phyloP scores from a whole-genome alignment of 2,888 invertebrate species.

The Lacanobia oleracea region DNA sequence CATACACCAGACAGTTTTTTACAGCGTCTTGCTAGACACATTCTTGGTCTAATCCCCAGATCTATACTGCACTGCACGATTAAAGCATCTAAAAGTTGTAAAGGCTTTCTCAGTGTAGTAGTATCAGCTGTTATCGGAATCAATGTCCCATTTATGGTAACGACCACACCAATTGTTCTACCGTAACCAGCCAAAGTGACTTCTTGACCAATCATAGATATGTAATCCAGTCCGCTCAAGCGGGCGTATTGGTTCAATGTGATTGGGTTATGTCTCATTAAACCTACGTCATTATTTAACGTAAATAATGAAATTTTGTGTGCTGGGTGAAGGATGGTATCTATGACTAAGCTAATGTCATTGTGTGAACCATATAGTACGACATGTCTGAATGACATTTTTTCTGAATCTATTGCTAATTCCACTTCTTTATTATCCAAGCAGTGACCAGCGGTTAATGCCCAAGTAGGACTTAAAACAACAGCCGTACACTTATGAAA shows the following conservation, averaged over 20 bases:
- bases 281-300: conserved; percentile 33
- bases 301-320: not conserved
- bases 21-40: conserved; percentile 43
- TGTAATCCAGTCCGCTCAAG: conserved; percentile 39
- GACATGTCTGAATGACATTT: not conserved
- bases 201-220: conserved; percentile 34
- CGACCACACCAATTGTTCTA: not conserved
- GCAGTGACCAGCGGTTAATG: conserved; percentile 40
- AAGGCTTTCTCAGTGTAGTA: conserved; percentile 11
- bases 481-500: conserved; percentile 11
- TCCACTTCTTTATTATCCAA: rapidly evolving
- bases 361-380: conserved; percentile 2
- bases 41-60: not conserved
- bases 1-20: not conserved
- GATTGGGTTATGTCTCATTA: conserved; percentile 27
- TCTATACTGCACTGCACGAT: not conserved
- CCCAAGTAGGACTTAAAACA: conserved; percentile 28
- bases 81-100: conserved; percentile 35
- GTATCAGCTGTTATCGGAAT: not conserved
- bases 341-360: not conserved
- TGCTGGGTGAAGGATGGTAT: conserved; percentile 6
- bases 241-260: conserved; percentile 22
- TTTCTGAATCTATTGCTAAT: rapidly evolving
- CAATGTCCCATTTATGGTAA: rapidly evolving
- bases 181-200: conserved; percentile 36